Base-by-base conservation (phyloP, 2,113 vertebrate species). In the Kobus ellipsiprymnus region DNA sequence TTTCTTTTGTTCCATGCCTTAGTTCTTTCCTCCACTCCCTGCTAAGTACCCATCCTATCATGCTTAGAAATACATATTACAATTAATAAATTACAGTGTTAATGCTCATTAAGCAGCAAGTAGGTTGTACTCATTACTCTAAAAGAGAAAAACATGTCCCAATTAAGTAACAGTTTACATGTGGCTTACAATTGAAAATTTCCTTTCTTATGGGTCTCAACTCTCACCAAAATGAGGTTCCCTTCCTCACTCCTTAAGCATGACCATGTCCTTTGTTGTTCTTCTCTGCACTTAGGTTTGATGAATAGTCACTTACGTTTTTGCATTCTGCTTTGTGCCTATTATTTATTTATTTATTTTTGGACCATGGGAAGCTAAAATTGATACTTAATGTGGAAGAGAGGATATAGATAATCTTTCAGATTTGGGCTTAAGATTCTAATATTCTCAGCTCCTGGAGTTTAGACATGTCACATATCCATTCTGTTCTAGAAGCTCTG, bases 371-470 rank as follows among this genome's bases (percentile, higher is more conserved):
- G 52, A 81, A 91, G n/a, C 21, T 93, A 80, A 96, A 92, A 95
- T 87, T 82, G 23, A 50, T 96, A 44, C 67, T 95, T 94, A 87
- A 83, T 93, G 44, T 95, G 77, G 91, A 94, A 87, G 21, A 83
- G 33, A 71, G 6, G 2, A 77, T 87, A 59, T 77, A 19, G 83
- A 50, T 93, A 88, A 71, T 82, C 94, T 92, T 94, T 94, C 50
- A 60, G 25, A 71, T 83, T 67, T 48, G 17, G n/a, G 36, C 27
- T 94, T 92, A 57, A 46, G 33, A 97, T 97, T 97, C 60, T 67
- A 78, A 9, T 88, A 44, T 64, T 95, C 30, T 89, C n/a, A 87
- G 29, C 89, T 96, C 91, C 83, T 83, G 21, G 57, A 57, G 52
- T 95, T 62, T 83, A 93, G 15, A 64, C 4, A 84, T 90, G 46